phyloP scores from a whole-genome alignment of 2,113 vertebrate species.

The Cariama cristata region DNA sequence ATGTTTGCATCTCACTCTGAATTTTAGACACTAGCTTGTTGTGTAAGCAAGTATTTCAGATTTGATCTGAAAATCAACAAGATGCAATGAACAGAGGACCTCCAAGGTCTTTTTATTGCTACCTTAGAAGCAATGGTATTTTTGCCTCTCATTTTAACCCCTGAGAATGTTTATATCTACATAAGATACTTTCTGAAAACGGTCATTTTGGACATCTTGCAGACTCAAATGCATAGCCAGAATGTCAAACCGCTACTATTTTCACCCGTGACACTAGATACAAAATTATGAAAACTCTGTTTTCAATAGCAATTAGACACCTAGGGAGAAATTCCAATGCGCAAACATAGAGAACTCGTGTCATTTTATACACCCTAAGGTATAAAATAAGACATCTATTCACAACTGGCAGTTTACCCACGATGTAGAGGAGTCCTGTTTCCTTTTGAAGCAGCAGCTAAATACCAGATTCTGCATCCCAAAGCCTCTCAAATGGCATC shows the following conservation, averaged over 20 bases:
- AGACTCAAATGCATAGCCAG: neutral
- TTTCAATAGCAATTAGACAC: neutral
- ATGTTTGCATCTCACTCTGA: neutral
- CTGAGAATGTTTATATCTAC: neutral
- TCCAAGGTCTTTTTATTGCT: neutral
- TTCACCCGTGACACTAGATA: neutral
- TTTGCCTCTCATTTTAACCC: neutral
- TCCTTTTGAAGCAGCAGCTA: neutral
- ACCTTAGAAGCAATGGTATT: neutral
- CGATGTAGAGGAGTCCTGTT: neutral
- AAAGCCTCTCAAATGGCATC: neutral
- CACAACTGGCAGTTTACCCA: neutral
- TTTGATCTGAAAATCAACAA: neutral
- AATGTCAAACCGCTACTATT: neutral
- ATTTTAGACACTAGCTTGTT: neutral
- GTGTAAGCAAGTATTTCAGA: neutral
- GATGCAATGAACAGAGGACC: neutral
- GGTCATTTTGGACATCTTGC: neutral
- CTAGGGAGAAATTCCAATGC: neutral
- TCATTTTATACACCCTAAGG: neutral
- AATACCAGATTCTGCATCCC: neutral
- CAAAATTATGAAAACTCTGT: neutral
- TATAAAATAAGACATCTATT: neutral
- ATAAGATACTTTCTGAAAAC: neutral
- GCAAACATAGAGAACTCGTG: neutral